A percentile compares a stretch with the other conserved stretches of the same genome.
Evolutionary conservation across 2,797 vertebrate species (phyloP).

Genomic region (Sebastes reedi): DNA sequence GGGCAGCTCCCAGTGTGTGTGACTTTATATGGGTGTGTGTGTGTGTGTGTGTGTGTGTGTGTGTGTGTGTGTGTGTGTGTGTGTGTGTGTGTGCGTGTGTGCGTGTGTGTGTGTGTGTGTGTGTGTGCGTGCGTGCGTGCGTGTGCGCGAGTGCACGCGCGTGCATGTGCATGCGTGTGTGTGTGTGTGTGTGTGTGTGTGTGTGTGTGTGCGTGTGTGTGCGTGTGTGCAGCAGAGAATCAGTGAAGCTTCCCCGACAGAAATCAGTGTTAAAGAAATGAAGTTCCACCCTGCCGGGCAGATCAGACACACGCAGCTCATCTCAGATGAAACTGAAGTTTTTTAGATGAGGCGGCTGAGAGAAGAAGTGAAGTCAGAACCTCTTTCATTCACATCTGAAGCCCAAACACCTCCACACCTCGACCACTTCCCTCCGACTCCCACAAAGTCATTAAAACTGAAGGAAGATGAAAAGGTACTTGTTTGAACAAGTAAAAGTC

Average conservation of each 20-base stretch:
- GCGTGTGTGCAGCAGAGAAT: slow-evolving; percentile 6
- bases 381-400: not conserved
- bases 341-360: slow-evolving; percentile 8
- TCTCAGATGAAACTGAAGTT: slow-evolving; percentile 35
- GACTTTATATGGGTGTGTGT: not conserved
- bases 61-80: not conserved
- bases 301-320: slow-evolving; percentile 51
- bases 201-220: not conserved
- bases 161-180: too few species aligned
- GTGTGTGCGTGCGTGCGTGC: not conserved
- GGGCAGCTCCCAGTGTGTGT: not conserved
- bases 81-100: not conserved
- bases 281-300: slow-evolving; percentile 57
- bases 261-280: slow-evolving; percentile 63
- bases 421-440: not conserved
- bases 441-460: not conserved
- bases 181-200: not conserved
- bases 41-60: not conserved
- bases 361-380: slow-evolving; percentile 10
- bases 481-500: not conserved
- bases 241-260: slow-evolving; percentile 59
- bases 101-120: not conserved
- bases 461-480: not conserved
- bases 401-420: slow-evolving; percentile 13
- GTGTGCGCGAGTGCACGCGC: too few species aligned